Evolutionary conservation across 2,797 vertebrate species (phyloP).

Genomic region (Parambassis ranga): DNA sequence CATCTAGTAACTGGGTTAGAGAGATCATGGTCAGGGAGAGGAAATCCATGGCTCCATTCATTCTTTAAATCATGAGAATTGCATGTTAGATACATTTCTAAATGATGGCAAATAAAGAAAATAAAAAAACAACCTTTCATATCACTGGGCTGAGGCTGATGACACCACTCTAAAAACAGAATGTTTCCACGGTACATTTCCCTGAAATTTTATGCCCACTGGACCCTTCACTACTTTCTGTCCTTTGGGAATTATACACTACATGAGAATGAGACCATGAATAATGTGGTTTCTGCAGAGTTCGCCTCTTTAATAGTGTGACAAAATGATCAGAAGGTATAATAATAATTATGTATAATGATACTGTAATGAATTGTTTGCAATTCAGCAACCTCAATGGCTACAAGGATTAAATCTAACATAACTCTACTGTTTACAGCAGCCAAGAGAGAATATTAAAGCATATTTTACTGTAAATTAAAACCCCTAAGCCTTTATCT

Average conservation of each 20-base stretch:
- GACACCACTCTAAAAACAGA: neutral
- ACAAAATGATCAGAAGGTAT: neutral
- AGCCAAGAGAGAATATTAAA: neutral
- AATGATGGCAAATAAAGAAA: neutral
- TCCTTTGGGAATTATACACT: neutral
- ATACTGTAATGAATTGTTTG: too few species aligned
- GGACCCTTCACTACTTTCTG: neutral
- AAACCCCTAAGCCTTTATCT: too few species aligned
- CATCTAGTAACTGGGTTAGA: constrained; percentile 50
- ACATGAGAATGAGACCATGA: neutral
- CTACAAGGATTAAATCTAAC: neutral
- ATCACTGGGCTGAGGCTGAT: neutral
- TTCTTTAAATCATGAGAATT: neutral
- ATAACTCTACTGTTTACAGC: neutral
- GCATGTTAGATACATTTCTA: too few species aligned
- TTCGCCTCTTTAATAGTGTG: neutral
- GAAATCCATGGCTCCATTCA: neutral
- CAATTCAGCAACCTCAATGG: too few species aligned
- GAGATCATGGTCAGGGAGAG: neutral
- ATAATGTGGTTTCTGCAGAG: constrained; percentile 9
- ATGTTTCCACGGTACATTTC: neutral
- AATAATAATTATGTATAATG: too few species aligned
- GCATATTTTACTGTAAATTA: too few species aligned
- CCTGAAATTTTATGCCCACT: constrained; percentile 10
- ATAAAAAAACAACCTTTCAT: neutral